A percentile compares a stretch with the other conserved stretches of the same genome.
Conservation (phyloP, 2,888 invertebrate species). For the Microctonus hyperodae region DNA sequence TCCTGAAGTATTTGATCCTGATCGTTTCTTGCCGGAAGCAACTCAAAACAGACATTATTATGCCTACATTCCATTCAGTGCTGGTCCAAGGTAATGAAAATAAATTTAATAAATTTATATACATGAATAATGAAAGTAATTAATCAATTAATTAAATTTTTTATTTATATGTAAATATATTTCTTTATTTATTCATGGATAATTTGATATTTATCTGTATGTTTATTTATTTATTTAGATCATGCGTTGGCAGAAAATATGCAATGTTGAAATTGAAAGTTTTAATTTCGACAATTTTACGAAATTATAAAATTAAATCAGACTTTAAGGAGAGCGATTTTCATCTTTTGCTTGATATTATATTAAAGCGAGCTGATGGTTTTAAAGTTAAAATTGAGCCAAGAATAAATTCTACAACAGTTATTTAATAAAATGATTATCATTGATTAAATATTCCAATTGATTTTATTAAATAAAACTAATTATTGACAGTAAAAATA, state of each 20-base stretch:
- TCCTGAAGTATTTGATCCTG: slow-evolving; percentile 81
- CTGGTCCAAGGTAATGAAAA: slow-evolving; percentile 74
- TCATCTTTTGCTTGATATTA: slow-evolving; percentile 78
- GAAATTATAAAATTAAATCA: slow-evolving; percentile 76
- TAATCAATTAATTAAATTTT: too few species aligned
- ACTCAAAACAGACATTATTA: slow-evolving; percentile 82
- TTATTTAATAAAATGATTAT: slow-evolving; percentile 1
- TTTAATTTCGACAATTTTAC: slow-evolving; percentile 76
- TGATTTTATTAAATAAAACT: not conserved
- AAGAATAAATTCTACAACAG: slow-evolving; percentile 63
- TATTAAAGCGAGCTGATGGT: slow-evolving; percentile 79
- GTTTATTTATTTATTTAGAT: slow-evolving; percentile 67
- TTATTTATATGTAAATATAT: not conserved
- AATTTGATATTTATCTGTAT: slow-evolving; percentile 2
- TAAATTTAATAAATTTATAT: not conserved
- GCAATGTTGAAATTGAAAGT: slow-evolving; percentile 83
- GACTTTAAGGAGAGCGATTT: slow-evolving; percentile 75
- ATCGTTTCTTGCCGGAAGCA: slow-evolving; percentile 84
- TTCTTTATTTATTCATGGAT: not conserved
- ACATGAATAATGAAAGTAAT: not conserved
- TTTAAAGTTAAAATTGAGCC: slow-evolving; percentile 77
- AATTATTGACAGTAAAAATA: not conserved
- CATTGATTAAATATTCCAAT: not conserved
- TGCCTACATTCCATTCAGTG: slow-evolving; percentile 83
- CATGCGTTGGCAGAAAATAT: slow-evolving; percentile 74